Conservation (phyloP, 2,797 vertebrate genomes). For the Oreortyx pictus region DNA sequence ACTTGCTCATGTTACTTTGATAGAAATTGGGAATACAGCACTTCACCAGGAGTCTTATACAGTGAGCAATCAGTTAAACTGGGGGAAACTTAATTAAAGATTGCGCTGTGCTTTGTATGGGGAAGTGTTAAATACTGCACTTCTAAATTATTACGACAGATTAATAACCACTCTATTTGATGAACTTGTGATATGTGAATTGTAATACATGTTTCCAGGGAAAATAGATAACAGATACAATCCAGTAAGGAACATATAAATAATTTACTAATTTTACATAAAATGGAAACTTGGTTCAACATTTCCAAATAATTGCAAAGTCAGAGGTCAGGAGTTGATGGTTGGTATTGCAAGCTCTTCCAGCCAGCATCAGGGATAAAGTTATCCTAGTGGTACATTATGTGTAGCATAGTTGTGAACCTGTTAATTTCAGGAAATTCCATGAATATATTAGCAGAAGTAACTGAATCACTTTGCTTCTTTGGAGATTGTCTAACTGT, state of each 20-base stretch:
- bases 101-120: neutral
- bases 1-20: neutral
- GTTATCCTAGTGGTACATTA: neutral
- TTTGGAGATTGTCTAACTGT: neutral
- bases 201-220: neutral
- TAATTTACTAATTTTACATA: neutral
- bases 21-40: neutral
- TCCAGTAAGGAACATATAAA: neutral
- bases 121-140: neutral
- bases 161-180: constrained; percentile 5
- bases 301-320: neutral
- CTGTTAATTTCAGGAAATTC: neutral
- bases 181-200: neutral
- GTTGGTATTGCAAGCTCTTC: neutral
- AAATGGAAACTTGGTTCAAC: neutral
- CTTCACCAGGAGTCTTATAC: neutral
- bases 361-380: neutral
- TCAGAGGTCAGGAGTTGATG: neutral
- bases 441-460: neutral
- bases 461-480: neutral
- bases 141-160: neutral
- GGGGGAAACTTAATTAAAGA: neutral
- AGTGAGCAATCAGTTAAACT: neutral
- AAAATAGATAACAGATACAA: neutral
- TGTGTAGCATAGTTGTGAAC: neutral